phyloP scores from a whole-genome alignment of 2,888 invertebrate species.

The Deroplatys truncata region DNA sequence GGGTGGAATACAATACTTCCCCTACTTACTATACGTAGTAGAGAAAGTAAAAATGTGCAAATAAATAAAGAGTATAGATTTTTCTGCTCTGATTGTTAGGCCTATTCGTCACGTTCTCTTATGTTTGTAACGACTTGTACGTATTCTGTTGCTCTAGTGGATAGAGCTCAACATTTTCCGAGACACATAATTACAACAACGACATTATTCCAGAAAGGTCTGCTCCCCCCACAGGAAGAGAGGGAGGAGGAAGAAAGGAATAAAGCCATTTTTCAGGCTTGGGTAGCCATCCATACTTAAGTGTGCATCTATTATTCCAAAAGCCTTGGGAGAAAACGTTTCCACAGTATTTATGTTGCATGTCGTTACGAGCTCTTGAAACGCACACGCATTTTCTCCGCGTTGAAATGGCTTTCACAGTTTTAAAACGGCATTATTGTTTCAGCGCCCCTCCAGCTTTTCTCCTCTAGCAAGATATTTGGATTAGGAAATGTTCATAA shows the following conservation, averaged over 20 bases:
- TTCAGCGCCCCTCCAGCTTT: fast-evolving
- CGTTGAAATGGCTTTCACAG: background rate
- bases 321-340: background rate
- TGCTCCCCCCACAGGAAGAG: background rate
- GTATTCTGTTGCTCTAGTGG: too few relatives aligned
- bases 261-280: background rate
- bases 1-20: too few relatives aligned
- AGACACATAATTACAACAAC: too few relatives aligned
- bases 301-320: background rate
- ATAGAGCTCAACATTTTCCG: too few relatives aligned
- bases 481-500: background rate
- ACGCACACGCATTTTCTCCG: background rate
- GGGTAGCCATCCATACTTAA: background rate
- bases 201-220: background rate
- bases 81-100: too few relatives aligned
- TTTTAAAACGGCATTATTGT: background rate
- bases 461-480: background rate
- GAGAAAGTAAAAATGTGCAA: too few relatives aligned
- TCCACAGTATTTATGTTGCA: background rate
- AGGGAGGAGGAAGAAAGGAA: background rate
- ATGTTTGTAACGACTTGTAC: too few relatives aligned
- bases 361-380: background rate
- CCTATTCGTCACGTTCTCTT: too few relatives aligned
- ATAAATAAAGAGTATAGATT: too few relatives aligned
- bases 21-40: too few relatives aligned